Base-by-base conservation (phyloP, 2,797 vertebrate genomes). In the Sebastes minor region DNA sequence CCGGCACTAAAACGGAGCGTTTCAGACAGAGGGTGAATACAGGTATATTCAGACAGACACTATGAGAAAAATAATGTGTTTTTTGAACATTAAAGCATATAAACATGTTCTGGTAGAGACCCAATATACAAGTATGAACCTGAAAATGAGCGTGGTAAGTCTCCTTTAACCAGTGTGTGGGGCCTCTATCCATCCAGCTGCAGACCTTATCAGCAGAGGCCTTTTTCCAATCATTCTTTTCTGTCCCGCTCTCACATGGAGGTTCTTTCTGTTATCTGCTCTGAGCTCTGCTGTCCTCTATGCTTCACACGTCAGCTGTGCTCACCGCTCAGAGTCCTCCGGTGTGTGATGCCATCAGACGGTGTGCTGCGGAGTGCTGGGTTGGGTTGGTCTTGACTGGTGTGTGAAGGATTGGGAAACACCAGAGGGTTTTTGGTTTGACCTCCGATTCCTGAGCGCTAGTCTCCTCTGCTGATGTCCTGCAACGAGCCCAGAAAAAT, bases 151-250 rank as follows among this genome's bases (percentile, higher is more conserved):
- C 0, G 4, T 49, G 46, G 0, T 49, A 49, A 20, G 46, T 20
- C 46, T 49, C 46, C 46, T 20, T 49, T 27, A 30, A 23, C 2
- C 32, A 1, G 14, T 59, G 30, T 59, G 55, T 74, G 46, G 49
- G 14, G 33, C 46, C 69, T 72, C 69, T 27, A 13, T 56, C 28
- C 56, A 59, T 57, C 61, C 72, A 63, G 23, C 61, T 75, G 81
- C 60, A 66, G 35, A 52, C 16, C 25, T 55, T 65, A 85, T 75
- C 78, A 85, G 42, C 80, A 73, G 70, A 64, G 71, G 33, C 42
- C 16, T 49, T 49, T 46, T 46, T 49, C 46, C 18, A 18, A 49
- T 49, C 46, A 20, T 4, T 71, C 59, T 25, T 8, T 52, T 71
- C 23, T 71, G 35, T 33, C 22, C 61, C 0, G 67, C 62, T 42